Evolutionary conservation across 1,140 invertebrate species (phyloP).

Genomic region (Meloidogyne hapla): DNA sequence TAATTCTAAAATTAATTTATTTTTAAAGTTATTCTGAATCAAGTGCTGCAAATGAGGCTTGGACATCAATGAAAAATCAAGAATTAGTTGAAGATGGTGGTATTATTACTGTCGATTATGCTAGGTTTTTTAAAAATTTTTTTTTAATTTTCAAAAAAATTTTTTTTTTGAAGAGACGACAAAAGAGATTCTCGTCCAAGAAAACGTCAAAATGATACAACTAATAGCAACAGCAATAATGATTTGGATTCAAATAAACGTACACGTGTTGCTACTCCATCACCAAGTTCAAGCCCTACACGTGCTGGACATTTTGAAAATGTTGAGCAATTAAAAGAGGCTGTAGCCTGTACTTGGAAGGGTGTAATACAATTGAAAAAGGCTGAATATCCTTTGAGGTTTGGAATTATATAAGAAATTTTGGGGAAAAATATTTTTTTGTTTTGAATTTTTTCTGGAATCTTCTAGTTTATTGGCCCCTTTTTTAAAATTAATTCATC

Average conservation of each 20-base stretch:
- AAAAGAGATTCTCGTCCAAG: conserved; percentile 24
- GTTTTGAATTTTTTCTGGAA: no score
- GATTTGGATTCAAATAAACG: conserved; percentile 30
- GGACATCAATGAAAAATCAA: conserved; percentile 46
- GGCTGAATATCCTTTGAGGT: conserved; percentile 46
- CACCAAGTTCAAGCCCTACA: conserved; percentile 32
- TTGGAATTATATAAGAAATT: background rate
- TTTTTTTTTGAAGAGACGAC: conserved; percentile 26
- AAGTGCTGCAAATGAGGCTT: conserved; percentile 48
- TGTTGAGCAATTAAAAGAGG: conserved; percentile 38
- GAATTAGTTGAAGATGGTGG: conserved; percentile 36
- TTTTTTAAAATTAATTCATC: no score
- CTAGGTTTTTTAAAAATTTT: conserved; percentile 41
- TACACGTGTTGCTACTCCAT: conserved; percentile 40
- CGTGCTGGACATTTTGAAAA: conserved; percentile 31
- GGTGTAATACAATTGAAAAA: conserved; percentile 47
- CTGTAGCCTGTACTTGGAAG: conserved; percentile 48
- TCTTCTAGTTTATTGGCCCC: no score
- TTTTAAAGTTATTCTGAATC: no score
- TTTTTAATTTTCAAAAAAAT: conserved; percentile 16
- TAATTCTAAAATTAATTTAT: background rate
- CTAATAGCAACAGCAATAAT: background rate
- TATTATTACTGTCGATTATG: conserved; percentile 54
- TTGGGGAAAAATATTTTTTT: no score
- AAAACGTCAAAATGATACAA: conserved; percentile 5